phyloP scores from a whole-genome alignment of 2,888 invertebrate genomes.

The Orthosia incerta region DNA sequence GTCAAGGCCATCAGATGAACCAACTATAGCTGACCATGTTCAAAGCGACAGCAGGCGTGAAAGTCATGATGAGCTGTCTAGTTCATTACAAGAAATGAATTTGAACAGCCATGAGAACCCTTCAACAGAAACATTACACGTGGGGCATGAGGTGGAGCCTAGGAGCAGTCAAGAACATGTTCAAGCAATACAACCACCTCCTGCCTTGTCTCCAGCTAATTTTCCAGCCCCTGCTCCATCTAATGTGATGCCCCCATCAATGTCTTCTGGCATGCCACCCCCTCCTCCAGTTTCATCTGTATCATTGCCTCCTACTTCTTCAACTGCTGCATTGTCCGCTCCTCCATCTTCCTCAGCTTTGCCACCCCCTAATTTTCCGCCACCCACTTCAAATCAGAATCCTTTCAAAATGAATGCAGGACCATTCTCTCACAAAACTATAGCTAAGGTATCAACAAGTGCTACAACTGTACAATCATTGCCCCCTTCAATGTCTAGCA shows the following conservation, averaged over 20 bases:
- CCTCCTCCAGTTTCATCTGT: constrained; percentile 58
- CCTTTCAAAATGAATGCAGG: constrained; percentile 86
- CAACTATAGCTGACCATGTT: constrained; percentile 69
- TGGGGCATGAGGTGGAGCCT: constrained; percentile 56
- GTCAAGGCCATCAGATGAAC: constrained; percentile 77
- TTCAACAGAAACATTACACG: constrained; percentile 65
- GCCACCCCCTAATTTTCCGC: constrained; percentile 75
- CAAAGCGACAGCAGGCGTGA: constrained; percentile 73
- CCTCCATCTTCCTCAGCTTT: constrained; percentile 59
- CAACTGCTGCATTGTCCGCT: constrained; percentile 48
- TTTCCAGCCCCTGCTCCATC: constrained; percentile 64
- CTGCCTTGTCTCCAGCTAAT: constrained; percentile 67
- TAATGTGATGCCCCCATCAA: constrained; percentile 42
- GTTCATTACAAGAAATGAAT: constrained; percentile 83
- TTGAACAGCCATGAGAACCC: constrained; percentile 79
- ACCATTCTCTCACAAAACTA: constrained; percentile 87
- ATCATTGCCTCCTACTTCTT: constrained; percentile 50
- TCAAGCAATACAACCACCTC: constrained; percentile 61
- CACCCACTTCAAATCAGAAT: constrained; percentile 77
- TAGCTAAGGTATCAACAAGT: constrained; percentile 73
- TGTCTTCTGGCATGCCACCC: constrained; percentile 59
- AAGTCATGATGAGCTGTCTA: constrained; percentile 80
- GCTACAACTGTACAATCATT: constrained; percentile 72
- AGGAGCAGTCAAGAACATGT: constrained; percentile 62
- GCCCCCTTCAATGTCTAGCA: constrained; percentile 76